Conservation (phyloP, 2,113 vertebrate genomes). For the Campylomormyrus tamandua region DNA sequence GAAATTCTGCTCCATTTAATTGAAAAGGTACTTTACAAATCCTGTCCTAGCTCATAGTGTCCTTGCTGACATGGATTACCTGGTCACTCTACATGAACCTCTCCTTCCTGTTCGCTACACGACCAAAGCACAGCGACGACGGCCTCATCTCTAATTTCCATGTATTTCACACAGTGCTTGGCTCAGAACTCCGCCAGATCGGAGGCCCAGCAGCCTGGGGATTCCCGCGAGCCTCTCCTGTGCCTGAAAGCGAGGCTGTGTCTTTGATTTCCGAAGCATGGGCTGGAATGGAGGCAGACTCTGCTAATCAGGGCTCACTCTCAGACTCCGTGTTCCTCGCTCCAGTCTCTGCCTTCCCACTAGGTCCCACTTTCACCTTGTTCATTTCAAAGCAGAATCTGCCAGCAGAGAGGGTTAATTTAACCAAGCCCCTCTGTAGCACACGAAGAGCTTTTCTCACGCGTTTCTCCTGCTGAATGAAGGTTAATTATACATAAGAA, state of each 20-base stretch:
- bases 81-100: background rate
- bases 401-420: background rate
- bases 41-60: background rate
- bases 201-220: background rate
- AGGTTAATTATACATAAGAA: constrained; percentile 17
- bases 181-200: background rate
- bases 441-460: background rate
- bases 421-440: background rate
- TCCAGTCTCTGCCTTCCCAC: background rate
- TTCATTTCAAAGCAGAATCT: background rate
- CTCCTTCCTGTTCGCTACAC: background rate
- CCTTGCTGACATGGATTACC: background rate
- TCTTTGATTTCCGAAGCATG: background rate
- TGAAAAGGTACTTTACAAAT: background rate
- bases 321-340: background rate
- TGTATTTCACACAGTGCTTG: background rate
- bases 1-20: background rate
- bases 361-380: background rate
- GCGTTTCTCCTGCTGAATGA: background rate
- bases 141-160: background rate
- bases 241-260: background rate
- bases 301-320: background rate
- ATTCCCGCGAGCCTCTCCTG: background rate
- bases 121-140: background rate
- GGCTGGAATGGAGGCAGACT: background rate